These are phyloP conservation scores for Fratercula arctica DNA, from an alignment of 2,797 vertebrate genomes.

Conservation along the genomic window DNA sequence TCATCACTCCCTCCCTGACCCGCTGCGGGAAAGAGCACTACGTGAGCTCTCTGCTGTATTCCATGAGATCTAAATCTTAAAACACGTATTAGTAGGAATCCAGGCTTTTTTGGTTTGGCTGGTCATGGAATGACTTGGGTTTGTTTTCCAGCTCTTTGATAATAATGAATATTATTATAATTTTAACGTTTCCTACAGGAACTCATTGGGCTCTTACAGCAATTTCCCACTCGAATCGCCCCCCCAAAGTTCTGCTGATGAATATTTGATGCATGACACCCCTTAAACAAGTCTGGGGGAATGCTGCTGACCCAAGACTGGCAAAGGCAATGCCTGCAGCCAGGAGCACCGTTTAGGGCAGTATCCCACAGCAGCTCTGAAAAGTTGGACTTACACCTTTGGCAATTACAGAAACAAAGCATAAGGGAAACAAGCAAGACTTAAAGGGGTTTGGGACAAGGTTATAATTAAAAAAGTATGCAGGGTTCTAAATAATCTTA, in stretches of 20 bases:
- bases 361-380: rapidly evolving
- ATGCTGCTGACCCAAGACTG: rapidly evolving
- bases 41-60: not conserved
- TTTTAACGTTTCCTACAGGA: not conserved
- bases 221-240: not conserved
- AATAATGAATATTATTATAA: not conserved
- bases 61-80: not conserved
- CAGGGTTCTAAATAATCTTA: not conserved
- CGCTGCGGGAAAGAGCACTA: too few relatives aligned
- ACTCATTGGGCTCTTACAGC: not conserved
- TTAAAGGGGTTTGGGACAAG: not conserved
- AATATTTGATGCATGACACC: not conserved
- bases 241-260: not conserved
- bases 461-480: not conserved
- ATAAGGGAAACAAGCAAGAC: rapidly evolving
- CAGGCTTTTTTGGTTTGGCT: not conserved
- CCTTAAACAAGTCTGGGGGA: not conserved
- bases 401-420: not conserved
- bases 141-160: not conserved
- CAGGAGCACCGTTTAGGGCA: not conserved
- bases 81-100: not conserved
- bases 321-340: not conserved
- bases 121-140: not conserved
- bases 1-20: not conserved
- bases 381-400: not conserved